Evolutionary conservation across 2,797 vertebrate genomes (phyloP).

Genomic region (Brachymystax lenok): DNA sequence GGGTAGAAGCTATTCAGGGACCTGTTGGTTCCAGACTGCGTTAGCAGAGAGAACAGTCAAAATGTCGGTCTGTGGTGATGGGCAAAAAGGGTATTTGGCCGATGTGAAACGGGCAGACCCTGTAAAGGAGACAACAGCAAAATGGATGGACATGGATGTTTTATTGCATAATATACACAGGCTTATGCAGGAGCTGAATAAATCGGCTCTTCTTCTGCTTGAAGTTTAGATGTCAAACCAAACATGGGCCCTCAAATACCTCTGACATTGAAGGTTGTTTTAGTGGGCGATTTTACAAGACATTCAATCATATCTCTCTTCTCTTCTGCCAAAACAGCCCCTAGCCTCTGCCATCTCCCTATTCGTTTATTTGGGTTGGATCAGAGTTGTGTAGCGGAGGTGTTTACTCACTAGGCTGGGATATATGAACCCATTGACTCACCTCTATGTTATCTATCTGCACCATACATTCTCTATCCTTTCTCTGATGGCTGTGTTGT

Average conservation of each 20-base stretch:
- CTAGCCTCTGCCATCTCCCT: neutral
- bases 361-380: neutral
- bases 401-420: constrained; percentile 2
- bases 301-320: neutral
- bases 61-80: neutral
- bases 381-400: neutral
- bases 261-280: neutral
- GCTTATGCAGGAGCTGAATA: neutral
- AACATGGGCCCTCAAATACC: neutral
- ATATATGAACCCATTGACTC: constrained; percentile 5
- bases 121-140: neutral
- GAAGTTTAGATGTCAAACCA: neutral
- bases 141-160: neutral
- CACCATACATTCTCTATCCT: neutral
- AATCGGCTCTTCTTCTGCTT: neutral
- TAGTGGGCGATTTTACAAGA: neutral
- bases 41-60: neutral
- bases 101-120: neutral
- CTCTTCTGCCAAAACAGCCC: neutral
- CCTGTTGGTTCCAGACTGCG: too few species aligned
- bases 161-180: neutral
- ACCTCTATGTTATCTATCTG: neutral
- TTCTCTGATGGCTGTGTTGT: neutral
- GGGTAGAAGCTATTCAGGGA: too few species aligned
- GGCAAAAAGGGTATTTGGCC: neutral